These are phyloP conservation scores for Drosophila parvula DNA, from an alignment of 1,140 invertebrate genomes.

Conservation along the genomic window DNA sequence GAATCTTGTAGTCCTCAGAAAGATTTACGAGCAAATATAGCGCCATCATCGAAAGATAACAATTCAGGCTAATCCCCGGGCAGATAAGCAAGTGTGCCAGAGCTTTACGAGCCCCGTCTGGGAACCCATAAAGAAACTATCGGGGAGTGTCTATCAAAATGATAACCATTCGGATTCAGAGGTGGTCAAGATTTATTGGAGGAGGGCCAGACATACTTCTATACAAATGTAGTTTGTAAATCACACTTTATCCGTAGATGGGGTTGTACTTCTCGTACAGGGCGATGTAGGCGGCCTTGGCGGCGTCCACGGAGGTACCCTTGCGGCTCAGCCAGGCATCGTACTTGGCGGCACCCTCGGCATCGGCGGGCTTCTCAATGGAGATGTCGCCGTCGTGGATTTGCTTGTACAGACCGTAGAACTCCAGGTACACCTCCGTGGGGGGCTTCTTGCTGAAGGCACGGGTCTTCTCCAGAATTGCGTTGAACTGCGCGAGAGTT, in stretches of 20 bases:
- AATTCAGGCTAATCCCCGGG: background rate
- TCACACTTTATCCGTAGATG: conserved; percentile 59
- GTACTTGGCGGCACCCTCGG: conserved; percentile 98
- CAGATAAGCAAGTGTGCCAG: conserved; percentile 1
- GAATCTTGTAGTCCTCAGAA: background rate
- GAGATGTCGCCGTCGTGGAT: conserved; percentile 89
- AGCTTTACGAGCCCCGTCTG: background rate
- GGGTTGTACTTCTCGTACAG: conserved; percentile 89
- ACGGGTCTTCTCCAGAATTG: conserved; percentile 91
- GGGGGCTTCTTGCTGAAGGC: conserved; percentile 90
- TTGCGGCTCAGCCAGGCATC: conserved; percentile 95
- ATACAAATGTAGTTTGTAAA: background rate
- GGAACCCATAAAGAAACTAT: conserved; percentile 6
- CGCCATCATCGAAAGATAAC: conserved; percentile 22
- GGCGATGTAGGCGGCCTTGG: conserved; percentile 92
- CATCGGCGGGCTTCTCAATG: conserved; percentile 90
- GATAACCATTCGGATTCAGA: conserved; percentile 27
- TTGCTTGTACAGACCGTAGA: conserved; percentile 96
- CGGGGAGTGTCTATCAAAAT: background rate
- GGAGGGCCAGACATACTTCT: background rate
- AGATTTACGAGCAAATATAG: conserved; percentile 22
- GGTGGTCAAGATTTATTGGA: conserved; percentile 51
- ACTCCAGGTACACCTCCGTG: conserved; percentile 92
- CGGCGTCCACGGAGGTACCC: conserved; percentile 90
- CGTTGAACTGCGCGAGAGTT: conserved; percentile 86